Evolutionary conservation across 2,797 vertebrate genomes (phyloP).

Genomic region (Sebastes steindachneri): DNA sequence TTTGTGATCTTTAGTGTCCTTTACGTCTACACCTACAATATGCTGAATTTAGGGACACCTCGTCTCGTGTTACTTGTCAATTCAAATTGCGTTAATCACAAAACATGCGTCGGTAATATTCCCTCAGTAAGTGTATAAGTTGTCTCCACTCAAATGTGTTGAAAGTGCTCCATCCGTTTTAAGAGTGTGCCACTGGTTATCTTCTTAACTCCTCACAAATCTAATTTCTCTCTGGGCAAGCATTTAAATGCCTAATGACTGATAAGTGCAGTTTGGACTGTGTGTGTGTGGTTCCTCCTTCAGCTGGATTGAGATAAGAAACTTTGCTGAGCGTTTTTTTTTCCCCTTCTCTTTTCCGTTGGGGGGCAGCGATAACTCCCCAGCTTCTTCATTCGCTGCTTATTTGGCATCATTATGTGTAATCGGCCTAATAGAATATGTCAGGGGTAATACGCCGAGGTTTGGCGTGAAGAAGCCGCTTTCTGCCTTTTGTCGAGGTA

Average conservation of each 20-base stretch:
- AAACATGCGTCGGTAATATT: not conserved
- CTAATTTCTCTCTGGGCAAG: constrained; percentile 76
- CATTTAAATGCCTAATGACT: constrained; percentile 80
- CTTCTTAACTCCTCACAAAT: constrained; percentile 73
- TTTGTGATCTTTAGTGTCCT: not conserved
- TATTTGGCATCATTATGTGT: constrained; percentile 67
- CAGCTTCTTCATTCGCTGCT: constrained; percentile 52
- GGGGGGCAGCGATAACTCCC: constrained; percentile 45
- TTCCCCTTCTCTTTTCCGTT: constrained; percentile 14
- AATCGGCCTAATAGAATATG: constrained; percentile 65
- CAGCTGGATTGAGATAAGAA: constrained; percentile 72
- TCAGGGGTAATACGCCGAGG: constrained; percentile 42
- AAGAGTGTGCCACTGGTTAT: constrained; percentile 61
- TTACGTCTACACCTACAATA: not conserved
- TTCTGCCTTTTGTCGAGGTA: constrained; percentile 42
- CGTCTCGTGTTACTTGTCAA: not conserved
- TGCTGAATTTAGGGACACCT: not conserved
- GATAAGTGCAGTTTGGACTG: constrained; percentile 72
- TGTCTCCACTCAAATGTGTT: constrained; percentile 42
- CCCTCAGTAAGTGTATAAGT: not conserved
- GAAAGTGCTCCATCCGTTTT: constrained; percentile 40
- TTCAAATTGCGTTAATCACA: not conserved
- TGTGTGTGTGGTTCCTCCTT: constrained; percentile 75
- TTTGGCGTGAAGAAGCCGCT: constrained; percentile 36
- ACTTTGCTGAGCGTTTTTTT: constrained; percentile 49